Base-by-base conservation (phyloP, 1,140 invertebrate genomes). In the Hormaphis cornu region DNA sequence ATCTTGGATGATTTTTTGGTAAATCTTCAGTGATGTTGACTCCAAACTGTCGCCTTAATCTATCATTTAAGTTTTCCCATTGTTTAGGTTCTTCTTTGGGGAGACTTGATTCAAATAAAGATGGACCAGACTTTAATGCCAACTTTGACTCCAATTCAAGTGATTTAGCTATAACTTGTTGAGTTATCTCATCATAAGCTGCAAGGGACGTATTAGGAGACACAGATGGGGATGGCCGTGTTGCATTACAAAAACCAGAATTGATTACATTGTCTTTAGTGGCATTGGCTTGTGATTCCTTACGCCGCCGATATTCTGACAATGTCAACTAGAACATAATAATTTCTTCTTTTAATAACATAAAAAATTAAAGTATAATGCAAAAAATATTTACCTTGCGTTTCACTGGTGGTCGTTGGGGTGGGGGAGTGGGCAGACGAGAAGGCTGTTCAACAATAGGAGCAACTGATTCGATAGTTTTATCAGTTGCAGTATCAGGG, bases 11-110 rank as follows among this genome's bases (percentile, higher is more conserved):
- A 83, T 69, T 87, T 86, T 63, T 63, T 14, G 59, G 59, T 63
- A 63, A 46, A 72, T 88, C 86, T 61, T 87, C 86, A 53, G 82
- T 83, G 46, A 86, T 78, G 72, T 86, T 85, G 16, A 89, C 79
- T n/a, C 87, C 88, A 79, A 89, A 89, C 76, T 89, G 87, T 42
- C 85, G 79, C 76, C 87, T 83, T 72, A 90, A 78, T 74, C 89
- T 81, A 73, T 88, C 85, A 18, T 86, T 87, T 26, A 89, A 81
- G 76, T 86, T 89, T 77, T 90, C 88, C 71, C 87, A 80, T 76
- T 89, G 87, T 69, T 83, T 80, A 48, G 59, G 59, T 63, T 63
- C 59, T 63, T 63, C 50, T 53, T 53, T 69, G 12, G 42, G 48
- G 28, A 50, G 18, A 69, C 24, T 69, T 18, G 35, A 18, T 69